phyloP scores from a whole-genome alignment of 2,797 vertebrate genomes.

The Acrossocheilus wenchowensis region DNA sequence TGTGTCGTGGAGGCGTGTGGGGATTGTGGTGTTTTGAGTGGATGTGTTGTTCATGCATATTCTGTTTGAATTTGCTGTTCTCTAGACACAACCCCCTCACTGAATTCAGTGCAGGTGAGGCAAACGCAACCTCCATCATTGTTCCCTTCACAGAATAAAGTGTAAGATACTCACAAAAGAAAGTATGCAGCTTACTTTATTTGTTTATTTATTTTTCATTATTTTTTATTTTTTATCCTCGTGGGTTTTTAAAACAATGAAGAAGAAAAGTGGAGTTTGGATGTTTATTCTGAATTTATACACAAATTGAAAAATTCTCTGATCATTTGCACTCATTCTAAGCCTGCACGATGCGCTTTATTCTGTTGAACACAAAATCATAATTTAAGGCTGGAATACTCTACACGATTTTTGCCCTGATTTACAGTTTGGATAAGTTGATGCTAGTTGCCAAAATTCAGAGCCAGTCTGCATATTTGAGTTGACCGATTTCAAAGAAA shows the following conservation, averaged over 20 bases:
- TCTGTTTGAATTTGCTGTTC: conserved; percentile 45
- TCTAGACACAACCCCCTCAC: conserved; percentile 40
- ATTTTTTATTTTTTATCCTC: not conserved
- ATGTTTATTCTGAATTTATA: not conserved
- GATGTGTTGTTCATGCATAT: conserved; percentile 55
- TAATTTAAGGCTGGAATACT: not conserved
- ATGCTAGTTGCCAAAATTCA: not conserved
- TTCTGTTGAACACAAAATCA: not conserved
- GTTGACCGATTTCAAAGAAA: too few relatives aligned
- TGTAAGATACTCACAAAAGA: not conserved
- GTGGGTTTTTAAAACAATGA: not conserved
- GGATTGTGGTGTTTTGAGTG: conserved; percentile 49
- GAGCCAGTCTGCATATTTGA: too few relatives aligned
- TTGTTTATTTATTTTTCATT: conserved; percentile 27
- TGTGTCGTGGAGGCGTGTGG: not conserved
- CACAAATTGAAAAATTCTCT: too few relatives aligned
- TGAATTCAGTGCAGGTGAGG: conserved; percentile 37
- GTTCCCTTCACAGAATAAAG: conserved; percentile 25
- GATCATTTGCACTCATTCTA: not conserved
- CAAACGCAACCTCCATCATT: conserved; percentile 33
- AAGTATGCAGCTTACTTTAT: conserved; percentile 12
- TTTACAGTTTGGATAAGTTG: not conserved
- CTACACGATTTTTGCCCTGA: not conserved
- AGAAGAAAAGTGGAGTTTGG: not conserved
- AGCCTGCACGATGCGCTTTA: not conserved